phyloP scores from a whole-genome alignment of 2,888 invertebrate species.

The Notodonta ziczac region DNA sequence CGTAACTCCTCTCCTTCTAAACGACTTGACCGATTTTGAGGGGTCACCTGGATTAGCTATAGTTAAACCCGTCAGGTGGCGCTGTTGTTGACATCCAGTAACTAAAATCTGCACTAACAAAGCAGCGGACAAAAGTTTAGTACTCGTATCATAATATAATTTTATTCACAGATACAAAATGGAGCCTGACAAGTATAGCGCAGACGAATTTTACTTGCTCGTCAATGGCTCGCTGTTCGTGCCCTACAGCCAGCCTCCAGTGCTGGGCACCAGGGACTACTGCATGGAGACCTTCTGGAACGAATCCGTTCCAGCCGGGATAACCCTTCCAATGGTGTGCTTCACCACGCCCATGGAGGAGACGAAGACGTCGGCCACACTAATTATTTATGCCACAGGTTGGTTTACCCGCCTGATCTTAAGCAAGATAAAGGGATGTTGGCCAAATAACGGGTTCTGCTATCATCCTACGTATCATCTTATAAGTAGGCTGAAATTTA shows the following conservation, averaged over 20 bases:
- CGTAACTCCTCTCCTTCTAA: too few relatives aligned
- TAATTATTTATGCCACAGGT: slow-evolving; percentile 76
- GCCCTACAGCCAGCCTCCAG: slow-evolving; percentile 71
- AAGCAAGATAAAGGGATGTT: too few relatives aligned
- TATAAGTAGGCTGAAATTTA: too few relatives aligned
- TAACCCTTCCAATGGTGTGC: slow-evolving; percentile 84
- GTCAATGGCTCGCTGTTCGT: slow-evolving; percentile 85
- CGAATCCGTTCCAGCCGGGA: slow-evolving; percentile 67
- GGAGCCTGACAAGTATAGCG: slow-evolving; percentile 71
- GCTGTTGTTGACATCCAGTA: too few relatives aligned
- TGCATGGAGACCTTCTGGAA: slow-evolving; percentile 86
- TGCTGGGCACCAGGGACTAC: slow-evolving; percentile 81
- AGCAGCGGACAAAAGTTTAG: too few relatives aligned
- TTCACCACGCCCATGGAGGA: slow-evolving; percentile 65
- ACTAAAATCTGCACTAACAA: too few relatives aligned
- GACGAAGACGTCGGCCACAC: slow-evolving; percentile 63
- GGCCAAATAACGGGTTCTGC: too few relatives aligned
- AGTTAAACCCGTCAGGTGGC: too few relatives aligned
- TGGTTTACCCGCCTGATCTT: slow-evolving; percentile 10
- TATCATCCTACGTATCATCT: too few relatives aligned
- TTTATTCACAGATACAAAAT: slow-evolving; percentile 78
- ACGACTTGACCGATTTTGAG: too few relatives aligned
- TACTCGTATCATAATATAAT: not conserved
- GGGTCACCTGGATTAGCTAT: too few relatives aligned
- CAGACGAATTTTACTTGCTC: slow-evolving; percentile 84